Conservation (phyloP, 37 sponge, comb jelly and placozoan species). For the Beroe forskalii region DNA sequence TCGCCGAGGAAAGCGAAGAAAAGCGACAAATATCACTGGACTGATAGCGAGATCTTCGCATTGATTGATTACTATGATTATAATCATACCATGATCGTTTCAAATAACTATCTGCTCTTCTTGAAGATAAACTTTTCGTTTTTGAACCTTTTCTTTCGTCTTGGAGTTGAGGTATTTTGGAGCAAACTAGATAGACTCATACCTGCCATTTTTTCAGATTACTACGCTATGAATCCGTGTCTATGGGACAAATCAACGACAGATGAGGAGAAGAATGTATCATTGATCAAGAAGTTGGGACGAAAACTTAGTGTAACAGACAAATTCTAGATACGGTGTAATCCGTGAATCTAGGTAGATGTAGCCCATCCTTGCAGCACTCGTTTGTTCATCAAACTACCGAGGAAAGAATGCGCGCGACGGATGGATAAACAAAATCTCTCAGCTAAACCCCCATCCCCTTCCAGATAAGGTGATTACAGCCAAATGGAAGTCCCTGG, state of each 20-base stretch:
- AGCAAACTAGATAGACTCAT: too few relatives aligned
- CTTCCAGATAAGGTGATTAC: background rate
- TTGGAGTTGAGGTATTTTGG: background rate
- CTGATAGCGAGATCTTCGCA: background rate
- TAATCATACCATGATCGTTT: background rate
- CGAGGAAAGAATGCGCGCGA: too few relatives aligned
- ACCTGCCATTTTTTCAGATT: background rate
- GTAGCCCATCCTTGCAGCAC: too few relatives aligned
- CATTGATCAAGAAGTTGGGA: background rate
- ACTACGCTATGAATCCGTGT: conserved; percentile 15
- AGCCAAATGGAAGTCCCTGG: conserved; percentile 31
- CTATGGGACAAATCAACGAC: conserved; percentile 5
- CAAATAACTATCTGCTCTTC: too few relatives aligned
- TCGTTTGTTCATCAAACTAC: too few relatives aligned
- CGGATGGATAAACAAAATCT: too few relatives aligned
- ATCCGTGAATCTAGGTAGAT: too few relatives aligned
- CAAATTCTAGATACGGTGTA: too few relatives aligned
- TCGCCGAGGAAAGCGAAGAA: conserved; percentile 1
- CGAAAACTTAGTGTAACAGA: conserved; percentile 20
- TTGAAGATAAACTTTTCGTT: background rate
- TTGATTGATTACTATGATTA: too few relatives aligned
- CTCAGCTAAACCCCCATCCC: background rate
- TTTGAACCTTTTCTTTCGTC: background rate
- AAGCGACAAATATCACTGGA: background rate
- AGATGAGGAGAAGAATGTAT: background rate